These are phyloP conservation scores for Girardia tigrina DNA, from an alignment of 2,888 invertebrate species.

Conservation along the genomic window DNA sequence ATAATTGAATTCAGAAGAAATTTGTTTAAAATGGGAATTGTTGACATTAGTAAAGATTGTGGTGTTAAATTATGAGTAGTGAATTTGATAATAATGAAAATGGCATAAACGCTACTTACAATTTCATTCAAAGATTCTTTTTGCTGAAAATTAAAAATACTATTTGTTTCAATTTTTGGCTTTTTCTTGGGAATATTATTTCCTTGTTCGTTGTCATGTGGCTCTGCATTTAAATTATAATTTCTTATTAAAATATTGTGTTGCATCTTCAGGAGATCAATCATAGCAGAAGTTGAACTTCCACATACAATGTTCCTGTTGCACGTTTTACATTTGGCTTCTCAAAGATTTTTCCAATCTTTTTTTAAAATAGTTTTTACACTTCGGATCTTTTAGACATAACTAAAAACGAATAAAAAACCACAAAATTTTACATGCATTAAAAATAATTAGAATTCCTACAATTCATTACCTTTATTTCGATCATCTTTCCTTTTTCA, in stretches of 20 bases:
- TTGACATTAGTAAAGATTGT: too few relatives aligned
- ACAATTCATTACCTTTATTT: too few relatives aligned
- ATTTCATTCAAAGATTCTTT: slow-evolving; percentile 14
- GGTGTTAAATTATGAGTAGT: too few relatives aligned
- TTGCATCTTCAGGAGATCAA: not conserved
- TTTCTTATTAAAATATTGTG: not conserved
- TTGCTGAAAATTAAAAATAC: slow-evolving; percentile 16
- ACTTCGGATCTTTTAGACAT: slow-evolving; percentile 9
- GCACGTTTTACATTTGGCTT: slow-evolving; percentile 1
- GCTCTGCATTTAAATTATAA: not conserved
- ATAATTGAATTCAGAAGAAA: too few relatives aligned
- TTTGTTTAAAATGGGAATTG: too few relatives aligned
- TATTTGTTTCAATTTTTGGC: slow-evolving; percentile 8
- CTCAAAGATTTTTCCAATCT: not conserved
- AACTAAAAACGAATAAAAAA: too few relatives aligned
- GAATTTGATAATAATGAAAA: too few relatives aligned
- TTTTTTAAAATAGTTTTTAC: not conserved
- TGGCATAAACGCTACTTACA: too few relatives aligned
- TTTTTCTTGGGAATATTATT: slow-evolving; percentile 20
- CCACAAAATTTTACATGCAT: too few relatives aligned
- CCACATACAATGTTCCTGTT: not conserved
- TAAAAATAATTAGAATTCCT: too few relatives aligned
- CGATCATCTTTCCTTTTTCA: too few relatives aligned
- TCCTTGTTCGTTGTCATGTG: not conserved
- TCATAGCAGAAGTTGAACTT: not conserved